Conservation (phyloP, 2,113 vertebrate species). For the Aix galericulata region DNA sequence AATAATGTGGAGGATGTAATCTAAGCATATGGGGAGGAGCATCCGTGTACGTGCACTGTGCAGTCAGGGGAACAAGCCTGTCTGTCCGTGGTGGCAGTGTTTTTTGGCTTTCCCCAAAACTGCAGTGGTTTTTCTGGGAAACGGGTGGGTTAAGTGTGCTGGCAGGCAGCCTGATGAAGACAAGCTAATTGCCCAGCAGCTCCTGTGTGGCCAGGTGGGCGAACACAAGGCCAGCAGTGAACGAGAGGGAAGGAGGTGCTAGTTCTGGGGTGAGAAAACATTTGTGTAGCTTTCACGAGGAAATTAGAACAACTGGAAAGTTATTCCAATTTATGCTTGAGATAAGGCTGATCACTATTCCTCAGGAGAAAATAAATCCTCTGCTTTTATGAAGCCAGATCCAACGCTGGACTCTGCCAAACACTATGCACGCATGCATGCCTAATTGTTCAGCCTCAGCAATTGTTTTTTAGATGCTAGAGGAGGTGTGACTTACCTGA, state of each 20-base stretch:
- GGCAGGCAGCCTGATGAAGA: neutral
- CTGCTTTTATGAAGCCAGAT: neutral
- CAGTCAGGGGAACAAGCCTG: neutral
- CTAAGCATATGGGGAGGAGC: neutral
- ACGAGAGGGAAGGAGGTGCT: neutral
- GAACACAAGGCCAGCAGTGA: neutral
- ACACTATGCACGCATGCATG: neutral
- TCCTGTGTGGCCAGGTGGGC: neutral
- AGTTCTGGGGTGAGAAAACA: neutral
- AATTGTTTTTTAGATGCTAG: neutral
- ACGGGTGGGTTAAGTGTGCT: neutral
- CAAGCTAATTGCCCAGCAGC: neutral
- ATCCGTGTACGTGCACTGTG: accelerated
- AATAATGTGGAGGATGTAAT: neutral
- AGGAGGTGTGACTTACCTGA: neutral
- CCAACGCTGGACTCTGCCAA: neutral
- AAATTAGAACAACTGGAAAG: neutral
- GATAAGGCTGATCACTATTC: neutral
- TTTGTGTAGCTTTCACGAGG: neutral
- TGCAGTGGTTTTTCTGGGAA: neutral
- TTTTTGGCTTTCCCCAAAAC: neutral
- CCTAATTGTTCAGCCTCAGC: neutral
- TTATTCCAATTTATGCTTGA: neutral
- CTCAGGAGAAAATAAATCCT: neutral
- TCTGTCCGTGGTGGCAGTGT: accelerated